Conservation (phyloP, 2,888 invertebrate genomes). For the Coenonympha glycerion region DNA sequence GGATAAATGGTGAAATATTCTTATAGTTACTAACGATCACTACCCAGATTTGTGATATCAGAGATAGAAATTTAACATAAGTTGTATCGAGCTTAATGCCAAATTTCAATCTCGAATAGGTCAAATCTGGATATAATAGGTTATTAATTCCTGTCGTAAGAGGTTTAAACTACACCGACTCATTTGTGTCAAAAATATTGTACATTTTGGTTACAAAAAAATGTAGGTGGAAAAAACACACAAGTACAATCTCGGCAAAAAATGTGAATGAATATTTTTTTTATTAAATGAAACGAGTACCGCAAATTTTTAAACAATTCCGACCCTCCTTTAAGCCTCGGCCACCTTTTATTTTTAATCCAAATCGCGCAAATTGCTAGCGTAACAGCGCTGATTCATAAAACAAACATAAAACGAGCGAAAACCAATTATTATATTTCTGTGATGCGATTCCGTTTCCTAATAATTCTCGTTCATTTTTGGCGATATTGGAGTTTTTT, state of each 20-base stretch:
- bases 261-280: constrained; percentile 6
- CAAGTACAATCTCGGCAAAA: background rate
- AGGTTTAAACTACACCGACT: too few species aligned
- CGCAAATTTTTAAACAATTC: constrained; percentile 11
- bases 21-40: too few species aligned
- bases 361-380: constrained; percentile 9
- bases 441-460: constrained; percentile 24
- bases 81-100: too few species aligned
- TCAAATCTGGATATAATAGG: too few species aligned
- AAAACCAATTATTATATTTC: constrained; percentile 26
- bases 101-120: too few species aligned
- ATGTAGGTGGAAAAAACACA: too few species aligned
- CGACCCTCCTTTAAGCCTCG: constrained; percentile 1
- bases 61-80: too few species aligned
- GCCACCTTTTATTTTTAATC: constrained; percentile 11
- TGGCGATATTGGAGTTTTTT: constrained; percentile 25
- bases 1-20: too few species aligned
- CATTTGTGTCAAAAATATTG: too few species aligned
- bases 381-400: constrained; percentile 9
- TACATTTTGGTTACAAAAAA: too few species aligned
- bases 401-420: constrained; percentile 18
- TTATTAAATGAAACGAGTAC: constrained; percentile 7
- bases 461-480: constrained; percentile 23
- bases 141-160: too few species aligned
- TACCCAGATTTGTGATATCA: too few species aligned